Base-by-base conservation (phyloP, 2,888 invertebrate genomes). In the Steinernema scapterisci region DNA sequence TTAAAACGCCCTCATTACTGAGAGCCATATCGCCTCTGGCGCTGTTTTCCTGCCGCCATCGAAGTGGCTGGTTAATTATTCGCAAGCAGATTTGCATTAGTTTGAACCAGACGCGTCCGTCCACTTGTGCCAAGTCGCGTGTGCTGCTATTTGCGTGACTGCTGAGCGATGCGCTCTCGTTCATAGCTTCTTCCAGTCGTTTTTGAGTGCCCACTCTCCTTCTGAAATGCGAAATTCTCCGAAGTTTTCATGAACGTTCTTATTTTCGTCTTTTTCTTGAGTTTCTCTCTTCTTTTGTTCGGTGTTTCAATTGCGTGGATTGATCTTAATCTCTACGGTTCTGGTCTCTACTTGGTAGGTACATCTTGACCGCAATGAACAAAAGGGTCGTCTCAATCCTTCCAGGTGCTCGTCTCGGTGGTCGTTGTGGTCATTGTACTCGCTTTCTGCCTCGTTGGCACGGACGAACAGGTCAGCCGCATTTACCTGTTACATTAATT, bases 371-470 rank as follows among this genome's bases (percentile, higher is more conserved):
- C 31, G n/a, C 11, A 27, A 1, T n/a, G 21, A 13, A 45, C 19
- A 6, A 3, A 25, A 5, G 27, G 25, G 25, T 21, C 5, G 23
- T 27, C 44, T 70, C 48, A 48, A 16, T 48, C 48, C 16, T 73
- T 78, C 70, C 75, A 83, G 83, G 81, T 81, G 19, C 75, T 83
- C 70, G 83, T 83, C 25, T 83, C 83, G 25, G 80, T 83, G 43
- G 83, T 83, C 7, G 82, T 81, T 1, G 81, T 83, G 0, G 83
- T 83, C 21, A 81, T 81, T 13, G 82, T 82, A 7, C 72, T 85
- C 2, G 84, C 84, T n/a, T 84, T 85, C 74, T 85, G 85, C 75
- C 74, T 85, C 25, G 84, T 85, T 31, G 85, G 85, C 31, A 84
- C 83, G 7, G 83, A 84, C 51, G 84, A 84, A 70, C 83, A 84